phyloP scores from a whole-genome alignment of 2,113 vertebrate genomes.

The Platycercus adscitus region DNA sequence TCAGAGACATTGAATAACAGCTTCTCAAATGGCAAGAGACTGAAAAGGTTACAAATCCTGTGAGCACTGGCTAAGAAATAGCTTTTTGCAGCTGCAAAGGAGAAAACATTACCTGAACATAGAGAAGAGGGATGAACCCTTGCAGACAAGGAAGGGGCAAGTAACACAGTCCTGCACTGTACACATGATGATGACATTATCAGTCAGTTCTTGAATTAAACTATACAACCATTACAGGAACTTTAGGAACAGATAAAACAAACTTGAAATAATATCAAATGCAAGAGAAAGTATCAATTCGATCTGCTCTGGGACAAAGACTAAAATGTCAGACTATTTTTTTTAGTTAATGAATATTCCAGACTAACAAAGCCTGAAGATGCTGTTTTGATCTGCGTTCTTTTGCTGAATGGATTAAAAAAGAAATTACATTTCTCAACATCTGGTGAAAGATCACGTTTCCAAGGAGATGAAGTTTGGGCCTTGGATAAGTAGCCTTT shows the following conservation, averaged over 20 bases:
- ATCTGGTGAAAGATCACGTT: constrained; percentile 70
- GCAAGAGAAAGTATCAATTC: neutral
- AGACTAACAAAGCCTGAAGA: neutral
- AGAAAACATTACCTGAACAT: neutral
- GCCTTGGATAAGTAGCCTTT: constrained; percentile 52
- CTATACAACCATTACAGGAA: neutral
- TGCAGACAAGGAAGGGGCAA: neutral
- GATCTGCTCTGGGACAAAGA: neutral
- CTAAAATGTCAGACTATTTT: neutral
- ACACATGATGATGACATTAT: neutral
- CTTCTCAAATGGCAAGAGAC: constrained; percentile 64
- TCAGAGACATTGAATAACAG: constrained; percentile 39
- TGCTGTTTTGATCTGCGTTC: constrained; percentile 1
- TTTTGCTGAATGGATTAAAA: constrained; percentile 44
- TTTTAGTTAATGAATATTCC: constrained; percentile 14
- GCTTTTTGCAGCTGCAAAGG: neutral
- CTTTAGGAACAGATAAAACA: neutral
- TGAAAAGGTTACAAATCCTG: constrained; percentile 64
- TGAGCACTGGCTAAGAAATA: neutral
- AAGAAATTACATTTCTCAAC: constrained; percentile 64
- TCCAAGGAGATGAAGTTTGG: constrained; percentile 68
- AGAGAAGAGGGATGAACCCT: neutral
- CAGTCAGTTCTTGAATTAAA: neutral
- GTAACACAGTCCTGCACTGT: neutral
- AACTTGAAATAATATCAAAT: neutral